A percentile compares a stretch with the other conserved stretches of the same genome.
These are phyloP conservation scores for Chloropsis hardwickii DNA, from an alignment of 2,113 vertebrate genomes.

Conservation along the genomic window DNA sequence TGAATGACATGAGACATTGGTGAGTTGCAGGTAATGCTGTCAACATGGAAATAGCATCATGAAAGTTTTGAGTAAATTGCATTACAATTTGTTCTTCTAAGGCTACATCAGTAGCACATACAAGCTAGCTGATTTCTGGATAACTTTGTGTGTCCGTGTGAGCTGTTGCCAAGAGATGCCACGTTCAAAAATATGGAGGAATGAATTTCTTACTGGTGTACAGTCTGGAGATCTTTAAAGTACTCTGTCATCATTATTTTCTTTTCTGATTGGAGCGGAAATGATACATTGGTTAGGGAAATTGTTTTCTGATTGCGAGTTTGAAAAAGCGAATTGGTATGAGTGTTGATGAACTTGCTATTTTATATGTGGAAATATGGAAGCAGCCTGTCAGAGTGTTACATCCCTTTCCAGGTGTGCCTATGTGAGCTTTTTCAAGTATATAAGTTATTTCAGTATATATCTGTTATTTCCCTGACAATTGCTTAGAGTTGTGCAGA, in stretches of 20 bases:
- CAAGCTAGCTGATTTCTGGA: background rate
- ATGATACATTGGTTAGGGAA: background rate
- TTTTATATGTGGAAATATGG: background rate
- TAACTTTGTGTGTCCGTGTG: fast-evolving
- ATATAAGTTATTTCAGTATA: background rate
- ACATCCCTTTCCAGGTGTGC: background rate
- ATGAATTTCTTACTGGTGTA: background rate
- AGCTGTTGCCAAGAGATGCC: background rate
- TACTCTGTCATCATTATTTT: background rate
- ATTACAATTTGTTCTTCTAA: background rate
- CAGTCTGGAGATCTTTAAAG: background rate
- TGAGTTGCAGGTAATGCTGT: background rate
- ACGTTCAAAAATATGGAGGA: background rate
- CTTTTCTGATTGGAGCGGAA: background rate
- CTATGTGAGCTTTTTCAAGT: background rate
- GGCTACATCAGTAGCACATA: background rate
- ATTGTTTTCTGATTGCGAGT: background rate
- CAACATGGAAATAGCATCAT: background rate
- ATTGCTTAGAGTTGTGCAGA: background rate
- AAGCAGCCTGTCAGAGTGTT: background rate
- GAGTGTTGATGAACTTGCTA: background rate
- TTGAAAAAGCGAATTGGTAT: background rate
- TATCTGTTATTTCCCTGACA: background rate
- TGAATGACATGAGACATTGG: background rate
- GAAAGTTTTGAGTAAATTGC: background rate